These are phyloP conservation scores for Ruditapes philippinarum DNA, from an alignment of 1,140 invertebrate species.

Conservation along the genomic window DNA sequence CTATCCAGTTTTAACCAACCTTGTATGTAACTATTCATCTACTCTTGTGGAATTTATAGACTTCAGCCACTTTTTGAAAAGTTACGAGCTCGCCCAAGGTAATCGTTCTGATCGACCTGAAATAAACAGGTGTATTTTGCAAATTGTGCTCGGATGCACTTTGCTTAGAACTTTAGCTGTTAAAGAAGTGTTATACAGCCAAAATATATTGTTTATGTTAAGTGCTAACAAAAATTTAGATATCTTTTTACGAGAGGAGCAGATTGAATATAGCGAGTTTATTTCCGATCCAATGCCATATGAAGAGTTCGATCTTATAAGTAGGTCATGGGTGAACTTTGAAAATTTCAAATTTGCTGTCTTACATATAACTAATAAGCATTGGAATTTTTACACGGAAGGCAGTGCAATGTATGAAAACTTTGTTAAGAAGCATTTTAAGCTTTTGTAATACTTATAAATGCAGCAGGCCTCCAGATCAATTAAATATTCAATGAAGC, in stretches of 20 bases:
- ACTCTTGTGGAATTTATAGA: slow-evolving; percentile 44
- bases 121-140: slow-evolving; percentile 6
- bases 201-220: slow-evolving; percentile 2
- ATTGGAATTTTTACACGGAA: neutral
- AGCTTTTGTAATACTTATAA: neutral
- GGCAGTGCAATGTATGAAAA: neutral
- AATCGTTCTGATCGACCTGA: neutral
- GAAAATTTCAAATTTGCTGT: neutral
- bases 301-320: neutral
- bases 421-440: neutral
- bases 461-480: no score
- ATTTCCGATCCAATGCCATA: neutral
- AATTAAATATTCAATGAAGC: no score
- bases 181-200: slow-evolving; percentile 45
- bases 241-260: slow-evolving; percentile 19
- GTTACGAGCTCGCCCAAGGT: neutral
- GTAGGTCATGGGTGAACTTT: neutral
- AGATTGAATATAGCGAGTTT: slow-evolving; percentile 31
- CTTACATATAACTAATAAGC: neutral
- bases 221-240: slow-evolving; percentile 1
- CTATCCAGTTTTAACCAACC: neutral
- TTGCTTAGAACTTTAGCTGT: slow-evolving; percentile 16
- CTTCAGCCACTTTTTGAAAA: neutral
- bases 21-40: slow-evolving; percentile 29
- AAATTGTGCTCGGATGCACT: neutral